Base-by-base conservation (phyloP, 2,113 vertebrate genomes). In the Pleuronectes platessa region DNA sequence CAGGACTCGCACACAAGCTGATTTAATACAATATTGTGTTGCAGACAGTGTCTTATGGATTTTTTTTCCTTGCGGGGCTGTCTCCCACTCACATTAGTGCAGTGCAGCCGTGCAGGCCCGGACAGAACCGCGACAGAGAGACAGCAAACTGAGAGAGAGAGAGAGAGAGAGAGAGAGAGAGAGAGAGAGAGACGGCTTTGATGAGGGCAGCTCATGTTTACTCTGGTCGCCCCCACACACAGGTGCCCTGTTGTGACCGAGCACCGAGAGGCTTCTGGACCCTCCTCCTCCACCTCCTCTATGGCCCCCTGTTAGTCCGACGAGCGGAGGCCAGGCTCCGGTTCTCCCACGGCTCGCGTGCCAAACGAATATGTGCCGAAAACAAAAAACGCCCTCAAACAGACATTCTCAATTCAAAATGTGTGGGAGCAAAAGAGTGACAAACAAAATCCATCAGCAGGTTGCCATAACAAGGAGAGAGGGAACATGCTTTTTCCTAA, bases 401-500 rank as follows among this genome's bases (percentile, higher is more conserved):
- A 75, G 87, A 88, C 66, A 82, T 81, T 86, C 26, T 13, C 23
- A 76, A 86, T 84, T 88, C n/a, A 86, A 84, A 89, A 68, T 6
- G 61, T 64, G 83, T 64, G 74, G 54, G 31, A 56, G 61, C 61
- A 61, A 15, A 40, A 71, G 17, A 37, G 56, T 13, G 26, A 60
- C 56, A 79, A 72, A 49, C 13, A 60, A 13, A 85, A 71, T 77
- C 74, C 83, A 80, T 91, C 90, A 80, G 85, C 78, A 71, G 72
- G 77, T 75, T 88, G 20, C 51, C 49, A 37, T n/a, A 62, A 62
- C 59, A 67, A 26, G 21, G 81, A 85, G 68, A 66, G 76, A n/a
- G 63, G 24, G 83, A 75, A 81, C 80, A 77, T 71, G 86, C 76
- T 81, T 90, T 88, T 84, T 88, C 78, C 68, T 93, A 93, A 95